These are phyloP conservation scores for Sardinella longiceps DNA, from an alignment of 2,797 vertebrate species.

Conservation along the genomic window DNA sequence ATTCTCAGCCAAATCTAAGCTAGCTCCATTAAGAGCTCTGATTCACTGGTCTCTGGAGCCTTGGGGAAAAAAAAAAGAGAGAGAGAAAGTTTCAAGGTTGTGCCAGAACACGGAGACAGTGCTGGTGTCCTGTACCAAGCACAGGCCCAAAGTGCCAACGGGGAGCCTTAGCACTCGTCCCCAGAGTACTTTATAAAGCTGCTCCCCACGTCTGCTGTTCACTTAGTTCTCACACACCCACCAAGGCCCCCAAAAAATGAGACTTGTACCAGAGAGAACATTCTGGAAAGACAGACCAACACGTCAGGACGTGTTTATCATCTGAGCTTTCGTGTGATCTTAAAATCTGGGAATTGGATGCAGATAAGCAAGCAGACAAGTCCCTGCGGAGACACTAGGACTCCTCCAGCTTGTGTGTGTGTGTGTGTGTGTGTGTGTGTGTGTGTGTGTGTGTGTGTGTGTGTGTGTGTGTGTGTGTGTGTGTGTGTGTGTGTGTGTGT, in stretches of 20 bases:
- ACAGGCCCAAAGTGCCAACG: too few relatives aligned
- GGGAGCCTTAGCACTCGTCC: too few relatives aligned
- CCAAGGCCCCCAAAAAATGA: too few relatives aligned
- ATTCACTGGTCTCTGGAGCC: slow-evolving; percentile 65
- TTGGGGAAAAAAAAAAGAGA: slow-evolving; percentile 37
- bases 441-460: too few relatives aligned
- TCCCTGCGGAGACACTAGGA: not conserved
- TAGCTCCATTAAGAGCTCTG: slow-evolving; percentile 66
- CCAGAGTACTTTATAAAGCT: too few relatives aligned
- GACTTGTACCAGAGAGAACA: slow-evolving; percentile 31
- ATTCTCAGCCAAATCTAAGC: slow-evolving; percentile 62
- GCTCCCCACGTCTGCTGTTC: too few relatives aligned
- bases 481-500: too few relatives aligned
- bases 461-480: too few relatives aligned
- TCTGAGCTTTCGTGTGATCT: not conserved
- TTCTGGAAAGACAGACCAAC: not conserved
- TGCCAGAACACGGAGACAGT: too few relatives aligned
- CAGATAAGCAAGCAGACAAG: not conserved
- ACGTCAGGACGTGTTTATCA: not conserved
- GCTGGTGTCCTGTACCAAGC: too few relatives aligned
- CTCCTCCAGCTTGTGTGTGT: not conserved
- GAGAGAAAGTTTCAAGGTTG: slow-evolving; percentile 37
- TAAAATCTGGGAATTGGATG: not conserved
- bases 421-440: too few relatives aligned
- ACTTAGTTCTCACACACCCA: too few relatives aligned